Base-by-base conservation (phyloP, 2,113 vertebrate genomes). In the Rallus limicola region DNA sequence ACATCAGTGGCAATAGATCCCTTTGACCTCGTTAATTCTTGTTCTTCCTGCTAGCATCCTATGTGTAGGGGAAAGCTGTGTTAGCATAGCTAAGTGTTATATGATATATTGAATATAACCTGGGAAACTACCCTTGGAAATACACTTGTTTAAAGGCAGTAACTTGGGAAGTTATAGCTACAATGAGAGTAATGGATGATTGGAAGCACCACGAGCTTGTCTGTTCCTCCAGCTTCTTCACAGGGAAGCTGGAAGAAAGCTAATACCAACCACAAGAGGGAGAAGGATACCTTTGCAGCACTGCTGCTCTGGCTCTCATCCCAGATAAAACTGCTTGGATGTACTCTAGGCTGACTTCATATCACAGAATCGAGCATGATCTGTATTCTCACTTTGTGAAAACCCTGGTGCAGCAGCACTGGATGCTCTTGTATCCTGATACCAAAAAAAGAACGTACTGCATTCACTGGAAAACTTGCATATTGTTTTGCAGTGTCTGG, bases 241-340 rank as follows among this genome's bases (percentile, higher is more conserved):
- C 19, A 20, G 11, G 34, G n/a, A 87, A 56, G 5, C 14, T 29
- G 60, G 9, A 75, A 81, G 34, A 79, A 76, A 42, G 53, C 82
- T 55, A 26, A 40, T 29, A 75, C 9, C 77, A 26, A 2, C 95
- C 95, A 96, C 92, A 94, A 95, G 90, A 96, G 95, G 95, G 92
- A 90, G 95, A 71, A 90, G 82, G 88, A 88, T 78, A 11, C 17
- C 0, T 75, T 88, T 15, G 3, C 16, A 88, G 64, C 59, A 11
- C n/a, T 86, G 52, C 6, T 82, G 34, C 86, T 67, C 33, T 78
- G 76, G 14, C 80, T 87, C 38, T 59, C 11, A 55, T 83, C 36
- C 53, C 36, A 24, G 28, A 16, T 19, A 46, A 83, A 83, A 77
- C 52, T 52, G 80, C 23, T 55, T 78, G n/a, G 16, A 1, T 86